These are phyloP conservation scores for Dicrurus megarhynchus DNA, from an alignment of 2,113 vertebrate species.

Conservation along the genomic window DNA sequence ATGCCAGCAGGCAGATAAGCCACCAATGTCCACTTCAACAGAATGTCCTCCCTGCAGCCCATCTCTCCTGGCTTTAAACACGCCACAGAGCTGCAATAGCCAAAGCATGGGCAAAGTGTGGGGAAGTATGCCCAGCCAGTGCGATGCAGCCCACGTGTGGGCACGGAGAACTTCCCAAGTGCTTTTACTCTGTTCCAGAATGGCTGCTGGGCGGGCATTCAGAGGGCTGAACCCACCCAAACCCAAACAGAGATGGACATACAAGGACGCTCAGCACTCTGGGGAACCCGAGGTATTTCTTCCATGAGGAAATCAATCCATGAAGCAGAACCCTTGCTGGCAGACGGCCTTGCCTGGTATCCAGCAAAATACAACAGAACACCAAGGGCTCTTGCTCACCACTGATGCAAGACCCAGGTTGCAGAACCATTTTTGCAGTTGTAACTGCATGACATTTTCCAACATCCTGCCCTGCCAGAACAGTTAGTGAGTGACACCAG, in stretches of 20 bases:
- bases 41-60: background rate
- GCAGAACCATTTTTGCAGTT: background rate
- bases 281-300: background rate
- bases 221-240: background rate
- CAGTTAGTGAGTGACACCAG: background rate
- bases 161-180: background rate
- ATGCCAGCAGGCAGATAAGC: background rate
- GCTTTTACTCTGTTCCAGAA: background rate
- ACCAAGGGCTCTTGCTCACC: background rate
- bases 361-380: background rate
- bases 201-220: fast-evolving
- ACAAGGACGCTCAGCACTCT: background rate
- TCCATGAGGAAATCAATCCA: background rate
- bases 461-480: background rate
- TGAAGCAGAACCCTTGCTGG: background rate
- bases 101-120: background rate
- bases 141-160: background rate
- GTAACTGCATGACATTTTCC: background rate
- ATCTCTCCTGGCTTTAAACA: background rate
- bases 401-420: background rate
- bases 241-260: background rate
- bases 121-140: background rate
- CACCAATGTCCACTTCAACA: background rate
- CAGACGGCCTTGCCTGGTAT: background rate
- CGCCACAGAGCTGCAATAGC: background rate